Base-by-base conservation (phyloP, 1,140 invertebrate genomes). In the Maniola jurtina region DNA sequence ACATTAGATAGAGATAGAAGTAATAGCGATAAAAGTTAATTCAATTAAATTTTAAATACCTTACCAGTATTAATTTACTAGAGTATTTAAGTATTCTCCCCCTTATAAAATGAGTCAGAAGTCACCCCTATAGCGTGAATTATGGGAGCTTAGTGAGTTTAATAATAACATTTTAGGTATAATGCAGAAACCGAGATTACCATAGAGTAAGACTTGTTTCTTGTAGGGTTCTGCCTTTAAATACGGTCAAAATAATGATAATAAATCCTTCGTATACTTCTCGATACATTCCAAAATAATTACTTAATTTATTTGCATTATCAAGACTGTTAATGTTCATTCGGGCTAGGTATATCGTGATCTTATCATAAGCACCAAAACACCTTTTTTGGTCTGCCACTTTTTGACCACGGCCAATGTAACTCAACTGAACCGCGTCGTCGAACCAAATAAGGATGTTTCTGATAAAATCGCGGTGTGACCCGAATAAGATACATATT, bases 101-200 rank as follows among this genome's bases (percentile, higher is more conserved):
- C 52, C 6, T 16, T 11, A 52, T 40, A 55, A 34, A 55, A 34
- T 55, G 52, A 55, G 25, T 55, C 52, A 55, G 16, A 55, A 55
- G 11, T 13, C 34, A 55, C 52, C 52, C 52, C 52, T 55, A 34
- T 11, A 14, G 38, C 10, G 38, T 38, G 38, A 38, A 38, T 38
- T 38, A 38, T 38, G 9, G 13, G 5, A 2, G 9, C 9, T 45
- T 45, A 45, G 10, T 8, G 6, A 8, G 13, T 13, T 45, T 45
- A 45, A 45, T 45, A 45, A 45, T 45, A 45, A 45, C 42, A 45
- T 45, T 45, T 11, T 45, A 11, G 6, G 1, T n/a, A 2, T 6
- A 45, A 8, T 11, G 13, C 13, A n/a, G 13, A 11, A 5, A 5
- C 5, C 5, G 10, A 11, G 42, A 45, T 9, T 25, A 25, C 25